Evolutionary conservation across 2,888 invertebrate genomes (phyloP), one percentile per base, ranked within the genome.

Genomic region (Suillia variegata): DNA sequence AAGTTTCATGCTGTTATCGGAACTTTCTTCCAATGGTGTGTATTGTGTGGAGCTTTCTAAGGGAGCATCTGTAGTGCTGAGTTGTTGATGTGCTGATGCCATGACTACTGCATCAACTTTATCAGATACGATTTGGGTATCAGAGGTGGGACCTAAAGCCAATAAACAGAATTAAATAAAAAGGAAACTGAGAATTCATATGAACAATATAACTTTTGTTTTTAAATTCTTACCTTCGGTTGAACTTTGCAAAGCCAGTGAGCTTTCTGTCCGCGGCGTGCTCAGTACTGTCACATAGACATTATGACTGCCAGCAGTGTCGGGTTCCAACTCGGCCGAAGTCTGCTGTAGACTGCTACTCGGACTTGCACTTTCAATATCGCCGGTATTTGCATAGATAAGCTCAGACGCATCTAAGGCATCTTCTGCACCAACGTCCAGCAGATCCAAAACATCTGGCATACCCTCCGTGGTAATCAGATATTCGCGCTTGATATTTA

Each of bases 271-370:
- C 15, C 64, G 62, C 0, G 78, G 78, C 0, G 78, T 79, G 12
- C 76, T 77, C 24, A 75, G 69, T 21, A 79, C 72, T 4, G 79
- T 79, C 34, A 74, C 76, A 56, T 75, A 77, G 20, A 80, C 74
- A 50, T 75, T 74, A 56, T 79, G 75, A 56, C 79, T 80, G 22
- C 79, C 78, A 1, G 80, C 75, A 0, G 78, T 76, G 0, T 78
- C 78, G 0, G 78, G 75, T 17, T 80, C 80, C 17, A 73, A 53
- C 22, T 73, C 73, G 0, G 61, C 64, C 10, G 65, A 59, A 0
- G 56, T 49, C 3, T 59, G 63, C 6, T 72, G 71, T 1, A 70
- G 61, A 0, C 45, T 18, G 4, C 4, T 13, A 45, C 20, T 8
- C 31, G 3, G n/a, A 17, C 20, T 5, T 18, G 5, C 8, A 18